phyloP scores from a whole-genome alignment of 2,888 invertebrate species.

The Trissoscelio sp. region DNA sequence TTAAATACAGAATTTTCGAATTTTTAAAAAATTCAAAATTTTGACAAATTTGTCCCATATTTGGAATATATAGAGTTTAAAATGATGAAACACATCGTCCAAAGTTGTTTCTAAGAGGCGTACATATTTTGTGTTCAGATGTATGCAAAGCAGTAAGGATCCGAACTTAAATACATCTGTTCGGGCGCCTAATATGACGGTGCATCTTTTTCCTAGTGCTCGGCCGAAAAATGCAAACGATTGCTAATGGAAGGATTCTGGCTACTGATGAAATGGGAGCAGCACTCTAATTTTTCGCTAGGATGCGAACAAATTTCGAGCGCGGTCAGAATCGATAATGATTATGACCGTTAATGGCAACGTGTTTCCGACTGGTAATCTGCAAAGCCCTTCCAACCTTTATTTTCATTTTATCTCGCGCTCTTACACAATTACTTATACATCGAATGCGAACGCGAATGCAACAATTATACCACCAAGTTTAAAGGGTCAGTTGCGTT shows the following conservation, averaged over 20 bases:
- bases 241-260: slow-evolving; percentile 55
- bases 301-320: slow-evolving; percentile 39
- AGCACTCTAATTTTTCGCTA: slow-evolving; percentile 61
- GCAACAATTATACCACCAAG: slow-evolving; percentile 64
- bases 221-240: slow-evolving; percentile 61
- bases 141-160: slow-evolving; percentile 15
- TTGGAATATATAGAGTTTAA: too few relatives aligned
- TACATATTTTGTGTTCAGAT: background rate
- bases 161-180: slow-evolving; percentile 20
- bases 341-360: slow-evolving; percentile 82
- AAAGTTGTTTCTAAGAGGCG: background rate
- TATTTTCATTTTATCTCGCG: slow-evolving; percentile 60
- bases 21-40: too few relatives aligned
- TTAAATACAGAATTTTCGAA: too few relatives aligned
- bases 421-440: slow-evolving; percentile 63
- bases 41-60: too few relatives aligned
- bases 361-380: slow-evolving; percentile 76
- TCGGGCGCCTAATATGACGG: slow-evolving; percentile 28
- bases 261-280: slow-evolving; percentile 55
- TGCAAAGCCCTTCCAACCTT: slow-evolving; percentile 37
- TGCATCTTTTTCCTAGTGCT: slow-evolving; percentile 33
- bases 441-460: slow-evolving; percentile 51
- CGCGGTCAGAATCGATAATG: slow-evolving; percentile 78
- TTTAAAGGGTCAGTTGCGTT: slow-evolving; percentile 68
- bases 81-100: too few relatives aligned